Evolutionary conservation across 1,140 invertebrate genomes (phyloP), one percentile per base, ranked within the genome.

Genomic region (Scylla paramamosain): DNA sequence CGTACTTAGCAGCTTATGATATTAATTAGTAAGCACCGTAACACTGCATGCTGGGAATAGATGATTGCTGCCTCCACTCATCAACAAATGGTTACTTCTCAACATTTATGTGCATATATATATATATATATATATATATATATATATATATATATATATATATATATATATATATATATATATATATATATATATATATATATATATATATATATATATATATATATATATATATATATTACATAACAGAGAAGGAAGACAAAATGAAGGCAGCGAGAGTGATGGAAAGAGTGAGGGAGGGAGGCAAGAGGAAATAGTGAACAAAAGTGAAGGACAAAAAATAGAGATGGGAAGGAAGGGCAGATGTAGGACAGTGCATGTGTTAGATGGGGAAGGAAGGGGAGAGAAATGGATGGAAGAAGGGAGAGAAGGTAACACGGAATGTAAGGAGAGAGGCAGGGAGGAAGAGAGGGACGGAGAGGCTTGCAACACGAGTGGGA

Each of bases 81-180:
- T 39, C 39, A 39, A 1, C 6, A 39, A 39, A 39, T 39, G 39
- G 39, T 39, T 39, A 39, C 39, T 39, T 39, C 39, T 39, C 39
- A 39, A 39, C 39, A 39, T 39, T 39, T 39, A 39, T 39, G 6
- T 83, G 7, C 7, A 29, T n/a, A 83, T 83, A 83, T 83, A 39
- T 39, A 39, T 83, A 83, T 83, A n/a, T n/a, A 83, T 83, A 83
- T 83, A 83, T 83, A 83, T 83, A 83, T 83, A 83, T 83, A 83
- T 83, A 83, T 83, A 83, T 83, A 83, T 83, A 83, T 83, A 83
- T 83, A 83, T 83, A 83, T 83, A 83, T 83, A 83, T 83, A 83
- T 83, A 83, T 83, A 83, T 83, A 83, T 83, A 83, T 83, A 83
- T 83, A 83, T 83, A 83, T 83, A 83, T 83, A 83, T 83, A 83